phyloP scores from a whole-genome alignment of 2,797 vertebrate genomes.

The Oreonectes daqikongensis region DNA sequence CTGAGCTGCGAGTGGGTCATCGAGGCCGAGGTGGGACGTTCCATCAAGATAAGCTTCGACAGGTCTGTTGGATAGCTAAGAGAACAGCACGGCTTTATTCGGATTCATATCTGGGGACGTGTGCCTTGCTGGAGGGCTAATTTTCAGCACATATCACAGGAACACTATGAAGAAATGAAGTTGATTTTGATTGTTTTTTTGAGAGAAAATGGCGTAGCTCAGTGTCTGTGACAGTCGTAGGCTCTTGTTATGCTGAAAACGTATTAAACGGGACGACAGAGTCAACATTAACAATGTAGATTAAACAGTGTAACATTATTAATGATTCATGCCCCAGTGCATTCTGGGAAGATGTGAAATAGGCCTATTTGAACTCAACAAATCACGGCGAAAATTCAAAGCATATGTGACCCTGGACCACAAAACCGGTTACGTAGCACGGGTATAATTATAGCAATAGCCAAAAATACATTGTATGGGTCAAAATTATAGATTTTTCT shows the following conservation, averaged over 20 bases:
- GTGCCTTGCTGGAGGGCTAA: constrained; percentile 4
- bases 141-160: neutral
- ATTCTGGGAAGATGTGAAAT: neutral
- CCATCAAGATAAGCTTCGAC: constrained; percentile 92
- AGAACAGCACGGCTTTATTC: constrained; percentile 9
- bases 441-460: no score
- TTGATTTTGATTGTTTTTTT: no score
- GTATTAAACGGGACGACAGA: neutral
- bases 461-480: no score
- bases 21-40: constrained; percentile 87
- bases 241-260: neutral
- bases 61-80: constrained; percentile 72
- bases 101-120: constrained; percentile 26
- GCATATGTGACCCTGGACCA: no score
- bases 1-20: constrained; percentile 92
- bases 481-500: no score
- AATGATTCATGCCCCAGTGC: neutral
- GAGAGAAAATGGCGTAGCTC: neutral
- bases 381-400: no score
- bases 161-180: neutral
- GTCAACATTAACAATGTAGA: neutral
- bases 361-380: neutral
- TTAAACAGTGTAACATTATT: neutral
- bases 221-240: neutral
- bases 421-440: no score